These are phyloP conservation scores for Pristionchus entomophagus DNA, from an alignment of 2,888 invertebrate species.

Conservation along the genomic window DNA sequence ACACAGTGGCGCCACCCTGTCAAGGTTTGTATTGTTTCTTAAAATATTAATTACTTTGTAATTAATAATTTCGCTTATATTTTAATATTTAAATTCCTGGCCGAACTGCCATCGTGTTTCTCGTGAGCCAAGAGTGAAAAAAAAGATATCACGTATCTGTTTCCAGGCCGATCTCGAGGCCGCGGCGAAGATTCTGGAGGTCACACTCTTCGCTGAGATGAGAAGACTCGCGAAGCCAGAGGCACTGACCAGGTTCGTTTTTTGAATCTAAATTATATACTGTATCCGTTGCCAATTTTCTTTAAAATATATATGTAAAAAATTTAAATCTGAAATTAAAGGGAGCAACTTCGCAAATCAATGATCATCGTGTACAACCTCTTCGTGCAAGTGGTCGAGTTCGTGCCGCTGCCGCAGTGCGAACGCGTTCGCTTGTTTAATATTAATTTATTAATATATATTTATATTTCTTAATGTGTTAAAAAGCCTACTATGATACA, in stretches of 20 bases:
- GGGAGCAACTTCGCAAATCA: conserved; percentile 36
- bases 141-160: no score
- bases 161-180: conserved; percentile 26
- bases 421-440: conserved; percentile 10
- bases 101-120: no score
- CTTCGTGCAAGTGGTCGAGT: conserved; percentile 17
- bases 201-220: conserved; percentile 10
- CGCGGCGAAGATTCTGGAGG: neutral
- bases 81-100: no score
- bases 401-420: neutral
- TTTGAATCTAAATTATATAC: neutral
- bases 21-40: neutral
- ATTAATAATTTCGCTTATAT: neutral
- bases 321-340: neutral
- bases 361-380: conserved; percentile 12
- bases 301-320: no score
- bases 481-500: no score
- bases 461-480: no score
- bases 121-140: no score
- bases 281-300: neutral
- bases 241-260: neutral
- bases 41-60: neutral
- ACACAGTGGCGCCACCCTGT: conserved; percentile 14
- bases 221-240: neutral
- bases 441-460: no score